Percentiles rank a stretch among this genome's conserved stretches.
These are phyloP conservation scores for Menidia beryllina DNA, from an alignment of 2,113 vertebrate species.

Conservation along the genomic window DNA sequence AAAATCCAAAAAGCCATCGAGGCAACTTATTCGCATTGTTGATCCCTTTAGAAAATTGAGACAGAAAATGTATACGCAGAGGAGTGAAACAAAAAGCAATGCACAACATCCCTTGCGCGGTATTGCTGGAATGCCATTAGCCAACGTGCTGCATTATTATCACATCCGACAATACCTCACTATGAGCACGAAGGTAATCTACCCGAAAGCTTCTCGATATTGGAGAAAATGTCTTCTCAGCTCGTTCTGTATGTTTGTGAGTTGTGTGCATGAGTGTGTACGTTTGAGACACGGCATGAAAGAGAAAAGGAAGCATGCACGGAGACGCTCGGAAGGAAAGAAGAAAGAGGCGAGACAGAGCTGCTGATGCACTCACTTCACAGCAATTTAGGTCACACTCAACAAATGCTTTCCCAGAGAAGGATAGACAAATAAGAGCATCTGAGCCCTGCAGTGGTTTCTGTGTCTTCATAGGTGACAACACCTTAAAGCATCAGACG, in stretches of 20 bases:
- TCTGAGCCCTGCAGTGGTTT: conserved; percentile 38
- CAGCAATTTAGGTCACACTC: conserved; percentile 80
- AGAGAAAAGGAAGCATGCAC: conserved; percentile 41
- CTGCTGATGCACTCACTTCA: conserved; percentile 78
- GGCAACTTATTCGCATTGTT: conserved; percentile 59
- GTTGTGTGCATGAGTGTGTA: conserved; percentile 16
- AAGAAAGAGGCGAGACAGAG: conserved; percentile 69
- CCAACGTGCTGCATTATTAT: conserved; percentile 47
- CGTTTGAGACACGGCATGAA: conserved; percentile 23
- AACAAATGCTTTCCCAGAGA: conserved; percentile 72
- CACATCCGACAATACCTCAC: conserved; percentile 50
- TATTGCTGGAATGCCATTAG: conserved; percentile 48
- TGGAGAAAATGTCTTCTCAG: conserved; percentile 55
- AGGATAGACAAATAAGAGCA: conserved; percentile 55
- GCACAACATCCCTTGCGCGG: conserved; percentile 53
- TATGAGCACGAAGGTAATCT: conserved; percentile 45
- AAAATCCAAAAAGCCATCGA: conserved; percentile 9
- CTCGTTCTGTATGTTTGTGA: conserved; percentile 55
- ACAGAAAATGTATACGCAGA: background rate
- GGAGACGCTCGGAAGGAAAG: conserved; percentile 28
- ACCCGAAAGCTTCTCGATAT: conserved; percentile 41
- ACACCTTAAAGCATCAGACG: conserved; percentile 7
- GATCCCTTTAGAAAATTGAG: conserved; percentile 37
- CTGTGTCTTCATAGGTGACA: conserved; percentile 20
- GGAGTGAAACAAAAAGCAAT: conserved; percentile 27